phyloP scores from a whole-genome alignment of 2,888 invertebrate genomes.

The Pantelozetes paolii region DNA sequence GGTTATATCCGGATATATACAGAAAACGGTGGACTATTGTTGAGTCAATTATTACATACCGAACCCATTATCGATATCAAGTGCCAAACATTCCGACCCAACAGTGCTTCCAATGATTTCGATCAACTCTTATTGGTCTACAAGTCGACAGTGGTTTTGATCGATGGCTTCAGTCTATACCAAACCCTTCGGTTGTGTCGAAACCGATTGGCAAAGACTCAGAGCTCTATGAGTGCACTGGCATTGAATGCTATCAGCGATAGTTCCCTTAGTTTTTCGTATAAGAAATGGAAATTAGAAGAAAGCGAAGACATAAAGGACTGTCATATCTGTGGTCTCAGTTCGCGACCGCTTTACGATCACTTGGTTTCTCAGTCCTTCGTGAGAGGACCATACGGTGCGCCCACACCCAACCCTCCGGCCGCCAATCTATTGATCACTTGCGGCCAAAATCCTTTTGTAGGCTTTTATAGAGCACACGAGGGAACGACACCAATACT shows the following conservation, averaged over 20 bases:
- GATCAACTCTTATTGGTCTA: conserved; percentile 74
- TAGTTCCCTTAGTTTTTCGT: conserved; percentile 62
- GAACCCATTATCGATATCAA: conserved; percentile 73
- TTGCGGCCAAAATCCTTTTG: conserved; percentile 74
- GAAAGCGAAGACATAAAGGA: conserved; percentile 68
- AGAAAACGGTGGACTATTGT: conserved; percentile 74
- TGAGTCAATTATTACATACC: conserved; percentile 78
- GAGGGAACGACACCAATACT: conserved; percentile 78
- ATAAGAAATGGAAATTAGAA: conserved; percentile 81
- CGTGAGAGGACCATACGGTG: conserved; percentile 62
- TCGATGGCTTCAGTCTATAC: conserved; percentile 72
- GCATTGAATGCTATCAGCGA: conserved; percentile 57
- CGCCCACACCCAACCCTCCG: conserved; percentile 63
- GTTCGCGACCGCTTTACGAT: conserved; percentile 73
- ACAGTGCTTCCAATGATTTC: background rate
- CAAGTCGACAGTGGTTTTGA: conserved; percentile 66
- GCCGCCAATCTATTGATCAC: conserved; percentile 70
- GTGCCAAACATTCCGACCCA: conserved; percentile 64
- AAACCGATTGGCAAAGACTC: conserved; percentile 65
- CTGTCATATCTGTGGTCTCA: conserved; percentile 58
- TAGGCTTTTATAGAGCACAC: conserved; percentile 82
- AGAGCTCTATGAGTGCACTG: background rate
- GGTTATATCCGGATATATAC: conserved; percentile 83
- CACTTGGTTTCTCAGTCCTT: conserved; percentile 76
- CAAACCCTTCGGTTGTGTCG: conserved; percentile 72